These are phyloP conservation scores for Capitella teleta DNA, from an alignment of 1,140 invertebrate genomes.

Conservation along the genomic window DNA sequence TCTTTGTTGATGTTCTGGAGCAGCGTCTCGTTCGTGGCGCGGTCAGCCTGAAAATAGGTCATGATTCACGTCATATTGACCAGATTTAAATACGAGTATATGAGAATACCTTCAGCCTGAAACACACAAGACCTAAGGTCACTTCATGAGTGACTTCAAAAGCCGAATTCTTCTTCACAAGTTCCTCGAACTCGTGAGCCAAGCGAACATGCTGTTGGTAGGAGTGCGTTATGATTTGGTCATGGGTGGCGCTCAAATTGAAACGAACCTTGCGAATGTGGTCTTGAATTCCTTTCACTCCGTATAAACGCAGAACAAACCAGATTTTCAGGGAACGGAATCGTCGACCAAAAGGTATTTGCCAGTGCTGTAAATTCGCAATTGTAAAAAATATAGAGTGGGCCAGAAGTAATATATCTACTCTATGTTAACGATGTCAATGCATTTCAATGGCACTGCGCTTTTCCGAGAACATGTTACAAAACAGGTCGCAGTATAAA, in stretches of 20 bases:
- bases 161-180: conserved; percentile 56
- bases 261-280: conserved; percentile 64
- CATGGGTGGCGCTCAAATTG: too few species aligned
- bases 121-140: conserved; percentile 83
- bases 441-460: too few species aligned
- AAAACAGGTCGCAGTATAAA: too few species aligned
- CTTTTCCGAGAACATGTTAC: too few species aligned
- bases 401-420: too few species aligned
- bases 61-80: too few species aligned
- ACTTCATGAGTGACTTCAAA: conserved; percentile 94
- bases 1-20: conserved; percentile 62
- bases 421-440: too few species aligned
- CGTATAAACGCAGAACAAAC: conserved; percentile 78
- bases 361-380: conserved; percentile 93
- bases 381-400: too few species aligned
- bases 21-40: conserved; percentile 64
- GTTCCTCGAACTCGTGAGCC: conserved; percentile 62
- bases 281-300: conserved; percentile 63
- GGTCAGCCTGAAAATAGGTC: too few species aligned
- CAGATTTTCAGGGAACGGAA: conserved; percentile 89
- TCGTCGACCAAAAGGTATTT: conserved; percentile 77
- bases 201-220: conserved; percentile 59
- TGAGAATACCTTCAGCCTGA: too few species aligned
- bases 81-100: too few species aligned
- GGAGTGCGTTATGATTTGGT: too few species aligned